Base-by-base conservation (phyloP, 1,140 invertebrate genomes). In the Lordiphosa mommai region DNA sequence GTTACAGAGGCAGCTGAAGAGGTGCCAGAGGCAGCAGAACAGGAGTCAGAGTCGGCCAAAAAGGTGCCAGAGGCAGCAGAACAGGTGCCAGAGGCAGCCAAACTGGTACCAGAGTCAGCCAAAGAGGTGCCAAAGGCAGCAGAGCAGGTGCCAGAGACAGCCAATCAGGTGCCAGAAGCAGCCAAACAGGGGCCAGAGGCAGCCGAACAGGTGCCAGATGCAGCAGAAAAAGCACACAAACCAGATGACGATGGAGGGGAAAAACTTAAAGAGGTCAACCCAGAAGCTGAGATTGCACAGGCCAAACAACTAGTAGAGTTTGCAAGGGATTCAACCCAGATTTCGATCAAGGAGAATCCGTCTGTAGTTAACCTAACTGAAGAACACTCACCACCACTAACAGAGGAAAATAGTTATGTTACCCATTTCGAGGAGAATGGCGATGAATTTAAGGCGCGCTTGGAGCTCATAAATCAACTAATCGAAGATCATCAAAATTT, bases 391-490 rank as follows among this genome's bases (percentile, higher is more conserved):
- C 6, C 17, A 33, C 2, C 27, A 4, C 4, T 3, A 27, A 8
- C 23, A 3, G 16, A 37, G 1, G 6, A n/a, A 2, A 16, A 8
- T 5, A 65, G 73, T 6, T n/a, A 8, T 32, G 40, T 66, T 7
- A 80, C 74, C 0, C 66, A 76, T 4, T 82, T 80, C 3, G 76
- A 80, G 27, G 23, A 63, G 14, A 63, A 74, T 10, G 30, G 16
- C 0, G 71, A 76, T 0, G 50, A 68, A 47, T 80, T 80, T 4
- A 76, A 47, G 14, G 16, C 12, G 0, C 71, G 76, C 2, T 37
- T 80, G 9, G 33, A 47, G n/a, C 16, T 76, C 2, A 67, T 80
- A 10, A 60, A 66, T 5, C 49, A 47, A 20, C 37, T 67, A 2
- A 82, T 80, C 13, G 56, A 61, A 37, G 49, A 71, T 13, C 40